Evolutionary conservation across 1,140 invertebrate species (phyloP).

Genomic region (Brachystomella parvula): DNA sequence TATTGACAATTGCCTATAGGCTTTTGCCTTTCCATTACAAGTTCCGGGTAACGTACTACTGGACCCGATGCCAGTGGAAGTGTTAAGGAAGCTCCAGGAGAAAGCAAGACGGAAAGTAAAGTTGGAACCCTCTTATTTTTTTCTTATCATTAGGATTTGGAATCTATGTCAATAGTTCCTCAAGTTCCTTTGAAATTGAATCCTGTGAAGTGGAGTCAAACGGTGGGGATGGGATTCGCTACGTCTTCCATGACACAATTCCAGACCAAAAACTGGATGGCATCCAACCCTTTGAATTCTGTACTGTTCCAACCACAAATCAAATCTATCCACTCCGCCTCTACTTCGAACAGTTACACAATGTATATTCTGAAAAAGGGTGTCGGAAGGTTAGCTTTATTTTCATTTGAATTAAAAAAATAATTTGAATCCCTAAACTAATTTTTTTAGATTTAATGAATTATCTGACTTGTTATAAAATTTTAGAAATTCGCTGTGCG

Average conservation of each 20-base stretch:
- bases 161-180: slow-evolving; percentile 77
- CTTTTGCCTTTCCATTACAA: no score
- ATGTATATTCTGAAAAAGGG: slow-evolving; percentile 55
- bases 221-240: slow-evolving; percentile 75
- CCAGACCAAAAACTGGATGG: slow-evolving; percentile 58
- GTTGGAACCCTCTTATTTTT: not conserved
- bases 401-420: no score
- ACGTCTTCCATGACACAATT: slow-evolving; percentile 61
- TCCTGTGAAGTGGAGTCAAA: slow-evolving; percentile 67
- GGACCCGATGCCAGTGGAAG: not conserved
- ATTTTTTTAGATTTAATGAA: slow-evolving; percentile 1
- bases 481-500: slow-evolving; percentile 60
- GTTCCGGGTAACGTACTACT: no score
- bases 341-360: slow-evolving; percentile 65
- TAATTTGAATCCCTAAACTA: not conserved
- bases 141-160: slow-evolving; percentile 61
- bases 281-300: slow-evolving; percentile 68
- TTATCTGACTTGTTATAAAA: slow-evolving; percentile 13
- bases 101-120: slow-evolving; percentile 1
- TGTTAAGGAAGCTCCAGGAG: no score
- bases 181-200: slow-evolving; percentile 62
- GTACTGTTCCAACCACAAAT: slow-evolving; percentile 67
- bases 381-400: slow-evolving; percentile 63
- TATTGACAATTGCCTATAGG: no score
- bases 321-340: slow-evolving; percentile 74